Evolutionary conservation across 92 coral and sea anemone genomes (phyloP).

Genomic region (Phenganax subtilis): DNA sequence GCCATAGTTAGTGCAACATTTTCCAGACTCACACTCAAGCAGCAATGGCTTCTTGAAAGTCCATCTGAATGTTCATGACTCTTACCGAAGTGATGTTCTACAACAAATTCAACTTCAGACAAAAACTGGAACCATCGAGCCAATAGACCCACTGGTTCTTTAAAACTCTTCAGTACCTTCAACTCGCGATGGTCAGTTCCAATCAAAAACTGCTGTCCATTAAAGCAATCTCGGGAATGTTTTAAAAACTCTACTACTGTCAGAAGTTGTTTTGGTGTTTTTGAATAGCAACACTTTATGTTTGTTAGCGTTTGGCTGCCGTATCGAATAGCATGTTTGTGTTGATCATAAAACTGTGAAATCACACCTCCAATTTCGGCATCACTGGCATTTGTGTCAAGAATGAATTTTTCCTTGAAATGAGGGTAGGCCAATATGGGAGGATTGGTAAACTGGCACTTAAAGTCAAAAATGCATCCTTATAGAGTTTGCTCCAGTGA

Average conservation of each 20-base stretch:
- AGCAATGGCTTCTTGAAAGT: background rate
- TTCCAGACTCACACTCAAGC: background rate
- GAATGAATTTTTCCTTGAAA: constrained; percentile 2
- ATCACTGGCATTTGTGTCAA: constrained; percentile 19
- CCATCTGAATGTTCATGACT: constrained; percentile 13
- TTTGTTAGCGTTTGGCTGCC: constrained; percentile 8
- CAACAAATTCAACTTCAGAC: constrained; percentile 5
- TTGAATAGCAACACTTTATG: background rate
- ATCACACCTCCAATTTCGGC: constrained; percentile 1
- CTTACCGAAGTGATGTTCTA: constrained; percentile 6
- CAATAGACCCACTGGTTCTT: constrained; percentile 6
- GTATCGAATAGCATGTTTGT: background rate
- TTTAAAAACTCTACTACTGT: background rate
- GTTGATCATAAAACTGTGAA: background rate
- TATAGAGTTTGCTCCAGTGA: background rate
- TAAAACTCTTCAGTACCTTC: background rate
- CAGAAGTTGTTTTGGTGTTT: constrained; percentile 4
- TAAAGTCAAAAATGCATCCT: background rate
- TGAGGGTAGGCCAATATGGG: constrained; percentile 7
- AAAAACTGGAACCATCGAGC: background rate
- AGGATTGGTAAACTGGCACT: background rate
- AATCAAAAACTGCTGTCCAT: background rate
- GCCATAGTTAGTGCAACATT: background rate
- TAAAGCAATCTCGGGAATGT: background rate
- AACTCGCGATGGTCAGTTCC: background rate